phyloP scores from a whole-genome alignment of 2,888 invertebrate species.

The Incurvaria masculella region DNA sequence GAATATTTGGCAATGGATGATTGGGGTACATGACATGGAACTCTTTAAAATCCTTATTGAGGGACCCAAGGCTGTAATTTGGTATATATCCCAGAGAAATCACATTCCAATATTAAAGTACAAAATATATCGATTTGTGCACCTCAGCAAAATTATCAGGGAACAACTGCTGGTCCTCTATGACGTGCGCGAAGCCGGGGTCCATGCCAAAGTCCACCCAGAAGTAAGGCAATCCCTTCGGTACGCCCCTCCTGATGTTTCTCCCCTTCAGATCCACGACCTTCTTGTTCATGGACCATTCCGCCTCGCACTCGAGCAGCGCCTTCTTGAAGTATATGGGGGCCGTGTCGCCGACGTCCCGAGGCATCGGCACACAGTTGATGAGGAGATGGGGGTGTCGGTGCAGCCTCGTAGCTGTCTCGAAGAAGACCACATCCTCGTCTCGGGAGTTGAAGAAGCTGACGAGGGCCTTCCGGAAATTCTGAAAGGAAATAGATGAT shows the following conservation, averaged over 20 bases:
- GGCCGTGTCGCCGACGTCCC: conserved; percentile 81
- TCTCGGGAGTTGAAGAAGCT: conserved; percentile 70
- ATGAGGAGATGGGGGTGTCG: conserved; percentile 80
- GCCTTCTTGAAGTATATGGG: conserved; percentile 99
- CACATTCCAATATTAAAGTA: conserved; percentile 1
- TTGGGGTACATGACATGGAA: too few species aligned
- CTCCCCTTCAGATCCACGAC: conserved; percentile 55
- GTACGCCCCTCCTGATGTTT: conserved; percentile 77
- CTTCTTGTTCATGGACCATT: conserved; percentile 96
- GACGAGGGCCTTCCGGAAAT: conserved; percentile 73
- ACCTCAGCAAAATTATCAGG: conserved; percentile 89
- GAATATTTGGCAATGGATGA: too few species aligned
- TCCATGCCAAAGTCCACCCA: conserved; percentile 90
- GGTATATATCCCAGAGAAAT: background rate
- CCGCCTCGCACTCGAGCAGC: conserved; percentile 88
- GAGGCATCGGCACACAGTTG: conserved; percentile 85
- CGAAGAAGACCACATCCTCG: conserved; percentile 87
- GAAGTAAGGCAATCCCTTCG: conserved; percentile 94
- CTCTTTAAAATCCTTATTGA: too few species aligned
- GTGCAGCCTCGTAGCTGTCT: conserved; percentile 74
- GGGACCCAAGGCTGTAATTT: too few species aligned
- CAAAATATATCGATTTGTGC: conserved; percentile 18
- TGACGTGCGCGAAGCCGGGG: conserved; percentile 93
- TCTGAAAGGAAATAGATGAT: conserved; percentile 48
- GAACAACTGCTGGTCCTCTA: conserved; percentile 89